phyloP scores from a whole-genome alignment of 2,113 vertebrate species.

The Tringa solitaria region DNA sequence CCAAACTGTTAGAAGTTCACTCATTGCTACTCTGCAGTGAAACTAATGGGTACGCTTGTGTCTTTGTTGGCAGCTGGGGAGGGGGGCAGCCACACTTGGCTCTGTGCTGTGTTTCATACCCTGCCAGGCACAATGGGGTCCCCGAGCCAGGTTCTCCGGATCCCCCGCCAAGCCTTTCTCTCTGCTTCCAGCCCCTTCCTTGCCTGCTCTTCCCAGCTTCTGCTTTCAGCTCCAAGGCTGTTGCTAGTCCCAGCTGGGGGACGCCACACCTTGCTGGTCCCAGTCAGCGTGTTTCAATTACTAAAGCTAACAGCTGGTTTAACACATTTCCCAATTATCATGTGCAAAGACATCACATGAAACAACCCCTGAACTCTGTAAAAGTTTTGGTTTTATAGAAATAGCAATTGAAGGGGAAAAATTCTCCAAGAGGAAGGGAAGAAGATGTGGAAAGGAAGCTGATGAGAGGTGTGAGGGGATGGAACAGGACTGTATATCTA shows the following conservation, averaged over 20 bases:
- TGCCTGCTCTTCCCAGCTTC: not conserved
- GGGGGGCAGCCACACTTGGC: not conserved
- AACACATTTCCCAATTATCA: conserved; percentile 49
- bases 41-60: not conserved
- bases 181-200: not conserved
- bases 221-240: not conserved
- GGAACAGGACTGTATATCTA: not conserved
- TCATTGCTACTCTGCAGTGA: not conserved
- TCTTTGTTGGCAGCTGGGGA: not conserved
- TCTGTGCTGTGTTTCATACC: rapidly evolving
- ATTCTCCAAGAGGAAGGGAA: not conserved
- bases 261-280: not conserved
- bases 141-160: rapidly evolving
- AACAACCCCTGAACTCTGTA: not conserved
- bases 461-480: not conserved
- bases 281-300: not conserved
- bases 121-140: not conserved
- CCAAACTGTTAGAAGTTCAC: not conserved
- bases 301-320: not conserved
- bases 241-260: not conserved
- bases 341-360: not conserved
- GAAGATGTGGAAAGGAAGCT: not conserved
- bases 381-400: conserved; percentile 12
- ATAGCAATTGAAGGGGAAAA: not conserved
- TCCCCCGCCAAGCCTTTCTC: not conserved